Percentiles rank a stretch among this genome's conserved stretches.
Conservation (phyloP, 2,797 vertebrate genomes). For the Vireo griseus region DNA sequence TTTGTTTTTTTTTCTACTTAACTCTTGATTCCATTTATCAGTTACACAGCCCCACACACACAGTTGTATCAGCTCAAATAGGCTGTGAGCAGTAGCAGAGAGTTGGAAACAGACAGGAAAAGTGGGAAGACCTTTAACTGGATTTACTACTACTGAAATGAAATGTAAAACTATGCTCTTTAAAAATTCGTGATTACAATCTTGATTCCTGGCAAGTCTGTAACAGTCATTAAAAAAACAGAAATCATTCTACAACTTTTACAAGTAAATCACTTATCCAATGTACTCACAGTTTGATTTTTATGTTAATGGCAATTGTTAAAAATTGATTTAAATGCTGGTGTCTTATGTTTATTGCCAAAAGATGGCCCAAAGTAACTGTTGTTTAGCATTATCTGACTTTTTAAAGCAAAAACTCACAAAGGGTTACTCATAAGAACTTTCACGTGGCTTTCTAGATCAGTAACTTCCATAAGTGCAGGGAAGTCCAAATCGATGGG, state of each 20-base stretch:
- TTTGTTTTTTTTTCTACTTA: neutral
- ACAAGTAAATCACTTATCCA: neutral
- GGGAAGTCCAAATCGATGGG: neutral
- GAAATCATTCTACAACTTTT: slow-evolving; percentile 1
- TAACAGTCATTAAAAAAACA: neutral
- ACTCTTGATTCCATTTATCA: neutral
- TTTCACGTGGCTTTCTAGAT: neutral
- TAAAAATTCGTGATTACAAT: neutral
- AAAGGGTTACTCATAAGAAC: neutral
- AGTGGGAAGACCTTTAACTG: neutral
- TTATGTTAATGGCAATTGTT: neutral
- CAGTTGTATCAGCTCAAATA: neutral
- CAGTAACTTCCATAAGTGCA: neutral
- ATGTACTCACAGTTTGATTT: neutral
- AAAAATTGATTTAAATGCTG: neutral
- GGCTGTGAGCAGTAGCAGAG: neutral
- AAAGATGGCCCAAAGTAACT: neutral
- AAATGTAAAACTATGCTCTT: neutral
- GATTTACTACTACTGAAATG: neutral
- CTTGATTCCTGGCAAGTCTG: neutral
- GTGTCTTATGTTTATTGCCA: neutral
- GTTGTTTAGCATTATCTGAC: neutral
- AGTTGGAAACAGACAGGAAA: neutral
- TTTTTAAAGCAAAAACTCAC: neutral
- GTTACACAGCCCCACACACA: neutral